A percentile compares a stretch with the other conserved stretches of the same genome.
Evolutionary conservation across 2,888 invertebrate species (phyloP).

Genomic region (Philhelius pedissequus): DNA sequence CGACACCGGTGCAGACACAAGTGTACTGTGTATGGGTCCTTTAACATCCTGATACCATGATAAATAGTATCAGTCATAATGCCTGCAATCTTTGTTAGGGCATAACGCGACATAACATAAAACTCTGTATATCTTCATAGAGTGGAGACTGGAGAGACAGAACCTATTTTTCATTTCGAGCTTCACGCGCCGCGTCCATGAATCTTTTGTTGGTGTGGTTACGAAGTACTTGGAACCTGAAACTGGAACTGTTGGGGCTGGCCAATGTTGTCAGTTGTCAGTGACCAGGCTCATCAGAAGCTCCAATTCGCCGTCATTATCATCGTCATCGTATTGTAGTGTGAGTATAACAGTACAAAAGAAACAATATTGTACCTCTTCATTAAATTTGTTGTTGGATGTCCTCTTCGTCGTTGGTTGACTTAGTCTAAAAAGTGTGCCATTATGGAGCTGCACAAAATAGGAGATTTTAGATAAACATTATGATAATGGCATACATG

Average conservation of each 20-base stretch:
- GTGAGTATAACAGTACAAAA: neutral
- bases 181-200: slow-evolving; percentile 40
- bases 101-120: slow-evolving; percentile 13
- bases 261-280: slow-evolving; percentile 63
- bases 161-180: slow-evolving; percentile 41
- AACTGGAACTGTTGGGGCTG: slow-evolving; percentile 42
- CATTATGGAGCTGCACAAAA: neutral
- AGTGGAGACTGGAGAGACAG: too few relatives aligned
- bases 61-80: slow-evolving; percentile 66
- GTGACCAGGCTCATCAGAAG: slow-evolving; percentile 51
- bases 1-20: too few relatives aligned
- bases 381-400: slow-evolving; percentile 45
- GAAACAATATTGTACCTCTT: slow-evolving; percentile 5
- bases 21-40: too few relatives aligned
- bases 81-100: slow-evolving; percentile 48
- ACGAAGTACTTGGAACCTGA: slow-evolving; percentile 16
- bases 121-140: neutral
- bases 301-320: slow-evolving; percentile 12
- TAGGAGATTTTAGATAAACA: slow-evolving; percentile 13
- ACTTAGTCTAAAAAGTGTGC: slow-evolving; percentile 39
- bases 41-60: slow-evolving; percentile 65
- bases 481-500: neutral
- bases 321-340: neutral
- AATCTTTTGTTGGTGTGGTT: slow-evolving; percentile 53
- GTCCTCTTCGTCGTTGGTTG: slow-evolving; percentile 11